phyloP scores from a whole-genome alignment of 2,888 invertebrate genomes.

The Plebejus anna region DNA sequence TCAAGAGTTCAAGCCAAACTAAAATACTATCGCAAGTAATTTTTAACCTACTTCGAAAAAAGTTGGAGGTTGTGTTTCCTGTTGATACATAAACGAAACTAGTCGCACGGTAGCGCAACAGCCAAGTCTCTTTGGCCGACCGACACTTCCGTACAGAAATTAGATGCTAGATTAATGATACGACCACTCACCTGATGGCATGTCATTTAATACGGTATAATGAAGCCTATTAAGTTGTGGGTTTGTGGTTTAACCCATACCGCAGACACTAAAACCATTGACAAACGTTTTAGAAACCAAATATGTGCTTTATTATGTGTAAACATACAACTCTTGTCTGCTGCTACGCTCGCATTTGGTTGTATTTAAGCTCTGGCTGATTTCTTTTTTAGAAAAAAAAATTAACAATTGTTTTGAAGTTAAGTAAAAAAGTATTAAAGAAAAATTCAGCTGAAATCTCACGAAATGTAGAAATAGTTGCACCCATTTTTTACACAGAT shows the following conservation, averaged over 20 bases:
- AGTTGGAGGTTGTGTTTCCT: no score
- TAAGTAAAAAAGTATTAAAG: no score
- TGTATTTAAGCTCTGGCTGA: no score
- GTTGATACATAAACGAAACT: neutral
- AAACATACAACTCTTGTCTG: neutral
- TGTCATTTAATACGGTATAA: neutral
- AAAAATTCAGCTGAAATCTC: no score
- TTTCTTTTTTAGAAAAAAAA: neutral
- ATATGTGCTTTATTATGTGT: neutral
- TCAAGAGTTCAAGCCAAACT: no score
- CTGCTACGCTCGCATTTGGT: neutral
- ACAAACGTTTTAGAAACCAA: slow-evolving; percentile 6
- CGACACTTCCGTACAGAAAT: neutral
- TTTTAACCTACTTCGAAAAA: no score
- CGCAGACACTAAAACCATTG: slow-evolving; percentile 6
- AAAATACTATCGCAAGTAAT: no score
- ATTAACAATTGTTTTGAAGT: neutral
- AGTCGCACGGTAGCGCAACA: neutral
- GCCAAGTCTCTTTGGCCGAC: neutral
- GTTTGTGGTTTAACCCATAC: slow-evolving; percentile 6
- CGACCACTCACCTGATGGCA: slow-evolving; percentile 1
- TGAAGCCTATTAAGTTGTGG: slow-evolving; percentile 18
- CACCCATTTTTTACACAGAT: no score
- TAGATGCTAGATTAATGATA: slow-evolving; percentile 5
- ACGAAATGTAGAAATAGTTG: no score